Percentiles rank a stretch among this genome's conserved stretches.
phyloP scores from a whole-genome alignment of 2,888 invertebrate genomes.

The Drosophila sordidapex region DNA sequence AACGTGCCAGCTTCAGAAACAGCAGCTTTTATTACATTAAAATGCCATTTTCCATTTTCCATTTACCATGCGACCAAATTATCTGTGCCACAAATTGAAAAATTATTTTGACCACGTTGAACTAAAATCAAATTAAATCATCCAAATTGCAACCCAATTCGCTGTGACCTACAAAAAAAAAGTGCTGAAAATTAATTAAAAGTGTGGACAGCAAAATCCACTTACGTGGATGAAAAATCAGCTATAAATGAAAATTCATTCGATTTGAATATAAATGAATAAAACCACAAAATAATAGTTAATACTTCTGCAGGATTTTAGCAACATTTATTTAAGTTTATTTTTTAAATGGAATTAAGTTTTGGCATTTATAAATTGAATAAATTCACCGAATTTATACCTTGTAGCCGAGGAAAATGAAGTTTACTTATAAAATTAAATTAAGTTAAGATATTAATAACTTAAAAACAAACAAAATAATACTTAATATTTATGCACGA shows the following conservation, averaged over 20 bases:
- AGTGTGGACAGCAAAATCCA: not conserved
- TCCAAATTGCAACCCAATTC: too few species aligned
- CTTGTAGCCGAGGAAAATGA: not conserved
- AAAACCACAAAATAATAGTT: not conserved
- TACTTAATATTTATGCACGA: not conserved
- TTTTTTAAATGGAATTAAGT: not conserved
- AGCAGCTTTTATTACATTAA: constrained; percentile 54
- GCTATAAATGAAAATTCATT: not conserved
- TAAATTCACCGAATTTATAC: not conserved
- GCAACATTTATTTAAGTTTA: not conserved
- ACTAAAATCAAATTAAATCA: constrained; percentile 52
- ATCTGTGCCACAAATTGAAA: constrained; percentile 36
- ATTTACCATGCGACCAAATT: constrained; percentile 50
- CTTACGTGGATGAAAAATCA: not conserved
- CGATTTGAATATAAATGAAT: not conserved
- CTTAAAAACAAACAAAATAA: not conserved
- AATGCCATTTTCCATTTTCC: constrained; percentile 50
- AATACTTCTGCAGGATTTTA: not conserved
- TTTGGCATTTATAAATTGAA: not conserved
- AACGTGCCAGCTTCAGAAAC: not conserved
- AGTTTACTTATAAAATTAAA: not conserved
- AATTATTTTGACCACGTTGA: constrained; percentile 45
- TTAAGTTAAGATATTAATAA: not conserved
- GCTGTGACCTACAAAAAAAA: constrained; percentile 1
- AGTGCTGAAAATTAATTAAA: constrained; percentile 17